Conservation (phyloP, 2,113 vertebrate genomes). For the Glareola pratincola region DNA sequence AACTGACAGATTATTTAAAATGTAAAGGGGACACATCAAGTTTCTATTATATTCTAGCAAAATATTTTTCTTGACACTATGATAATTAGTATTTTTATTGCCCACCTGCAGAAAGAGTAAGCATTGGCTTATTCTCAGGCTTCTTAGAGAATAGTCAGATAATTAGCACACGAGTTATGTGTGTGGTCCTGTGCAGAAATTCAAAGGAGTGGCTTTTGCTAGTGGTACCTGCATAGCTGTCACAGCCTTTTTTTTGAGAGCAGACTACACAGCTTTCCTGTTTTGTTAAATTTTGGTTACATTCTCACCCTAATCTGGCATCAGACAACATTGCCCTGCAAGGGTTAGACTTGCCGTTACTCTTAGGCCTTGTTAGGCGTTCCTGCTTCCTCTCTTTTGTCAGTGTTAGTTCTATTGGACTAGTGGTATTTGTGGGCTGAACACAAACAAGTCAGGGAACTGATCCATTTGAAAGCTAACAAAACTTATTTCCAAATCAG, state of each 20-base stretch:
- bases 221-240: neutral
- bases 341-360: neutral
- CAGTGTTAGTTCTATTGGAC: neutral
- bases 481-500: neutral
- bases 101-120: neutral
- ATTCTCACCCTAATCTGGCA: neutral
- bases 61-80: neutral
- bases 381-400: neutral
- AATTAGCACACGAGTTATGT: neutral
- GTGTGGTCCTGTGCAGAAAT: neutral
- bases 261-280: neutral
- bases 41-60: neutral
- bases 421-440: neutral
- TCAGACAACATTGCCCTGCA: neutral
- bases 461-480: neutral
- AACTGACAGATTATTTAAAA: neutral
- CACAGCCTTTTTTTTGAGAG: neutral
- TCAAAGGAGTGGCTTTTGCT: neutral
- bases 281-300: neutral
- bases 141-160: neutral
- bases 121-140: neutral
- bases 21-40: neutral
- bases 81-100: neutral
- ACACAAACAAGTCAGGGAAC: neutral
- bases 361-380: neutral